Evolutionary conservation across 2,113 vertebrate species (phyloP), one percentile per base, ranked within the genome.

Genomic region (Myotis davidii): DNA sequence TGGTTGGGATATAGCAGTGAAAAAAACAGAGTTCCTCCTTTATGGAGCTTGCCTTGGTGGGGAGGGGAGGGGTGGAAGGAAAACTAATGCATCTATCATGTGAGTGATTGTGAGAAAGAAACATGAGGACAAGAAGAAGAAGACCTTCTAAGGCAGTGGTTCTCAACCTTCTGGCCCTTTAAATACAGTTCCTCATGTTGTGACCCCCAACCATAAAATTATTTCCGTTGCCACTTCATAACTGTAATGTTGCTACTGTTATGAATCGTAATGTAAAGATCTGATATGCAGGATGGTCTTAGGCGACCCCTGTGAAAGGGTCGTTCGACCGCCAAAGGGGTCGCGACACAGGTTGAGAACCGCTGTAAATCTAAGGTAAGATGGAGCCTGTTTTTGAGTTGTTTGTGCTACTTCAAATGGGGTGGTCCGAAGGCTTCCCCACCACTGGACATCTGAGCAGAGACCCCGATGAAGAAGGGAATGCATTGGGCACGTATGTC

Each of bases 401-500:
- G 67, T 29, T 8, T 69, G 5, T 65, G 32, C 42, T 50, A 0
- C 29, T 79, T 74, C 25, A 1, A 0, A 1, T 85, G 1, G n/a
- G 6, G 18, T 27, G 25, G 12, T 77, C 20, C 70, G n/a, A 67
- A 72, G n/a, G 3, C 10, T n/a, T 42, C 27, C 45, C 21, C 20
- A 18, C 0, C 10, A 29, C 23, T 25, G 34, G 11, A 34, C 65
- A n/a, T 85, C 37, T 45, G 79, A 83, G n/a, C 87, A 90, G 70
- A 72, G 18, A 76, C 12, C 32, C 0, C 3, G 17, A n/a, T 20
- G 74, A 76, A 23, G 39, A 10, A 90, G 6, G 7, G 34, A 82
- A 14, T 50, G 39, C 17, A 20, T 64, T 2, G 0, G 29, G n/a
- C 14, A 3, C 9, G 1, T 39, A 0, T 42, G 21, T 56, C 42